phyloP scores from a whole-genome alignment of 2,888 invertebrate species.

The Melanostoma scalare region DNA sequence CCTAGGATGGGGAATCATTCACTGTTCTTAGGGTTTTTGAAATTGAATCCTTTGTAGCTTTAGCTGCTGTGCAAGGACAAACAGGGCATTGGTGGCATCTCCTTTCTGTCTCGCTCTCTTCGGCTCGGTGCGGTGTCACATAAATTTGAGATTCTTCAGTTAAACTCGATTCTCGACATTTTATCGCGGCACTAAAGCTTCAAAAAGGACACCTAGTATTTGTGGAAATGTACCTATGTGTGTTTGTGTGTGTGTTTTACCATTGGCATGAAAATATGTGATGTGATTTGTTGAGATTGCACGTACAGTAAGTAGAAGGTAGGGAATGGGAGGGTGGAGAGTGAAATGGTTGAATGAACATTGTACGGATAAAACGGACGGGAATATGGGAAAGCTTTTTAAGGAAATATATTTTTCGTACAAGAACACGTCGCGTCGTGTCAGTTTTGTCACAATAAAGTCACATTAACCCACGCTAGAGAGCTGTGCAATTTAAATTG shows the following conservation, averaged over 20 bases:
- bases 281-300: conserved; percentile 16
- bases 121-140: conserved; percentile 27
- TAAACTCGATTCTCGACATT: conserved; percentile 37
- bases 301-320: background rate
- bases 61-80: background rate
- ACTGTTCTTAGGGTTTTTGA: conserved; percentile 25
- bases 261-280: conserved; percentile 3
- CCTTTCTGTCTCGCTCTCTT: conserved; percentile 5
- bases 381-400: background rate
- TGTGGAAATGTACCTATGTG: background rate
- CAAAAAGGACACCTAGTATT: conserved; percentile 8
- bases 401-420: conserved; percentile 14
- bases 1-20: conserved; percentile 37
- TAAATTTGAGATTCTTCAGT: conserved; percentile 48
- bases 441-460: conserved; percentile 35
- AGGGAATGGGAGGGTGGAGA: background rate
- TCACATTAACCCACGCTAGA: conserved; percentile 19
- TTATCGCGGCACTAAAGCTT: conserved; percentile 25
- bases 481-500: conserved; percentile 39
- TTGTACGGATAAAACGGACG: background rate
- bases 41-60: conserved; percentile 48
- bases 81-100: background rate
- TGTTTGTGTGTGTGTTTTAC: conserved; percentile 1
- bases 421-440: conserved; percentile 30
- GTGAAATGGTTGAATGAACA: background rate